Evolutionary conservation across 2,113 vertebrate genomes (phyloP).

Genomic region (Steatornis caripensis): DNA sequence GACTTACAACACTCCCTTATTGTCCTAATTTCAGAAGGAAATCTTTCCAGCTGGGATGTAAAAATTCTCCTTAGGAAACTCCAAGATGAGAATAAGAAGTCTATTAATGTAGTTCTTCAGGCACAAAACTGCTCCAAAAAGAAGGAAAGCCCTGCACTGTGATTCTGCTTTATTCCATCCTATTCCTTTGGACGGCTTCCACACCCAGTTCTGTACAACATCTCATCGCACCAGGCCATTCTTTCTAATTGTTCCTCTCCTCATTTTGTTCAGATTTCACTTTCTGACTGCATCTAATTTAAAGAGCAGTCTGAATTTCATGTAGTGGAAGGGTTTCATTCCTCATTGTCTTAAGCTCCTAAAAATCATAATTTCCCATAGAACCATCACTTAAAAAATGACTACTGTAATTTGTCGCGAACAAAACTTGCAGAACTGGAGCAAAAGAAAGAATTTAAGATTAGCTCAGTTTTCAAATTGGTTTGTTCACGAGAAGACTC

Average conservation of each 20-base stretch:
- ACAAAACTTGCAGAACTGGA: not conserved
- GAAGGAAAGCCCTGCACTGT: not conserved
- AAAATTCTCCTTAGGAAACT: not conserved
- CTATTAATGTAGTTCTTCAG: not conserved
- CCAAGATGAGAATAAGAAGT: not conserved
- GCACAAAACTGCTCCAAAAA: not conserved
- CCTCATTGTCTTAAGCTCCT: not conserved
- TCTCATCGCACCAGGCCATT: not conserved
- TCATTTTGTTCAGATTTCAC: not conserved
- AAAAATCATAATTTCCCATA: not conserved
- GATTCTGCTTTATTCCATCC: not conserved
- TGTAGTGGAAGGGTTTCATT: not conserved
- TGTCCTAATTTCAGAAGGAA: not conserved
- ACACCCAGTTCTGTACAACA: not conserved
- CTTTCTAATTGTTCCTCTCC: not conserved
- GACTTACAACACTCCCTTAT: not conserved
- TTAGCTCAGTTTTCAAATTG: slow-evolving; percentile 22
- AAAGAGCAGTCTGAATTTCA: not conserved
- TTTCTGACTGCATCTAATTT: not conserved
- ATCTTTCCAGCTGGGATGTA: not conserved
- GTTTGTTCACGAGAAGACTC: not conserved
- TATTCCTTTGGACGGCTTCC: not conserved
- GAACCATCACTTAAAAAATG: not conserved
- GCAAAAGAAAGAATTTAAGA: not conserved
- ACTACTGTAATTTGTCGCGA: not conserved